A percentile compares a stretch with the other conserved stretches of the same genome.
Conservation (phyloP, 2,888 invertebrate species). For the Papilio elwesi region DNA sequence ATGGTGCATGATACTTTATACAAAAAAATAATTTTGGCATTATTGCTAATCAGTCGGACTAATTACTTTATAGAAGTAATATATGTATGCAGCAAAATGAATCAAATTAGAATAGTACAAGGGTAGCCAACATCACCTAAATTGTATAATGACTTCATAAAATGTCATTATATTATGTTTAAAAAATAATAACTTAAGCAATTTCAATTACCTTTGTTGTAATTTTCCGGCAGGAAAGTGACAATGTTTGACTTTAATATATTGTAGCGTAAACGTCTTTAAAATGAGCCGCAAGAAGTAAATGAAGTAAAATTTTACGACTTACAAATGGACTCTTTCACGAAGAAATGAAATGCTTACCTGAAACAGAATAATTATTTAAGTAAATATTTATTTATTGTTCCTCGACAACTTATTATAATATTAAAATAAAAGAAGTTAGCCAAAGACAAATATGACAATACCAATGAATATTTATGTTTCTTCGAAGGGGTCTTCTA, state of each 20-base stretch:
- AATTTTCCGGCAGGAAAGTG: constrained; percentile 20
- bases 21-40: background rate
- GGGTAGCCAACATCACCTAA: background rate
- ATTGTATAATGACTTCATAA: background rate
- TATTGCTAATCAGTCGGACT: background rate
- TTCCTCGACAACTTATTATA: background rate
- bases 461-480: too few relatives aligned
- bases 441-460: background rate
- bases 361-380: constrained; percentile 40
- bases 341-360: constrained; percentile 35
- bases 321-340: constrained; percentile 36
- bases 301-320: constrained; percentile 41
- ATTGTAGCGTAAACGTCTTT: constrained; percentile 27
- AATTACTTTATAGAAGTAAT: background rate
- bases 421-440: background rate
- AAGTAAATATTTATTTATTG: constrained; percentile 16
- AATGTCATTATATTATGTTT: constrained; percentile 15
- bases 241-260: constrained; percentile 29
- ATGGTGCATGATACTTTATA: background rate
- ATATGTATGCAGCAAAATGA: background rate
- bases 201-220: constrained; percentile 33
- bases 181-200: constrained; percentile 15
- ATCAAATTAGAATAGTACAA: background rate
- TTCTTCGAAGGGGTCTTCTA: too few relatives aligned
- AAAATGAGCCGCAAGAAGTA: constrained; percentile 21